Conservation (phyloP, 2,888 invertebrate species). For the Piscicola geometra region DNA sequence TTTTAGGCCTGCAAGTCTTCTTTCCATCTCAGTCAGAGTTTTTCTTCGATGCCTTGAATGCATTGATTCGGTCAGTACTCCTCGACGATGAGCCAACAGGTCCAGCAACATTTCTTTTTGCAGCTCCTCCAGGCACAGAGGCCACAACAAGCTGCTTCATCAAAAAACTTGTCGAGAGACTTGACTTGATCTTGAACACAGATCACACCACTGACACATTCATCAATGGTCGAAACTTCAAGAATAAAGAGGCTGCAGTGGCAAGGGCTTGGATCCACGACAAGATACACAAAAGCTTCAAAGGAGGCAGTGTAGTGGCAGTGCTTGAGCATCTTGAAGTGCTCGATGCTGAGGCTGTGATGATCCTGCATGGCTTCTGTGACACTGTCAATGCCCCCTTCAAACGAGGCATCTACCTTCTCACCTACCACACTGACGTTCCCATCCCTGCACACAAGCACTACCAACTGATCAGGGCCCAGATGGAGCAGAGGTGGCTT, state of each 20-base stretch:
- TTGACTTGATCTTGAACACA: not conserved
- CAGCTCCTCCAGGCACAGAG: not conserved
- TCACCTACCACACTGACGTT: conserved; percentile 43
- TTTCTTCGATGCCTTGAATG: not conserved
- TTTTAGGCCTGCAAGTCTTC: not conserved
- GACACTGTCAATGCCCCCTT: conserved; percentile 52
- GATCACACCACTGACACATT: not conserved
- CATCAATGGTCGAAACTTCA: not conserved
- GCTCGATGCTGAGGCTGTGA: conserved; percentile 46
- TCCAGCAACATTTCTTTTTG: not conserved
- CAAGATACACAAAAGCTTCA: conserved; percentile 42
- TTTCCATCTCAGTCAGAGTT: not conserved
- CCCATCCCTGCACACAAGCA: not conserved
- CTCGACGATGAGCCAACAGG: not conserved
- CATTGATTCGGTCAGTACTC: not conserved
- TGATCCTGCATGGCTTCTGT: conserved; percentile 51
- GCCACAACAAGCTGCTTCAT: not conserved
- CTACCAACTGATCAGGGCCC: conserved; percentile 38
- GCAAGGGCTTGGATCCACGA: conserved; percentile 46
- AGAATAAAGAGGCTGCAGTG: not conserved
- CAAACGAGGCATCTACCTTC: conserved; percentile 47
- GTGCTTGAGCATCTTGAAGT: conserved; percentile 48
- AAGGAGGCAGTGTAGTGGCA: conserved; percentile 41
- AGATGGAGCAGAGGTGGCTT: conserved; percentile 45
- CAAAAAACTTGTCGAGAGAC: not conserved